Base-by-base conservation (phyloP, 2,888 invertebrate species). In the Pantelozetes paolii region DNA sequence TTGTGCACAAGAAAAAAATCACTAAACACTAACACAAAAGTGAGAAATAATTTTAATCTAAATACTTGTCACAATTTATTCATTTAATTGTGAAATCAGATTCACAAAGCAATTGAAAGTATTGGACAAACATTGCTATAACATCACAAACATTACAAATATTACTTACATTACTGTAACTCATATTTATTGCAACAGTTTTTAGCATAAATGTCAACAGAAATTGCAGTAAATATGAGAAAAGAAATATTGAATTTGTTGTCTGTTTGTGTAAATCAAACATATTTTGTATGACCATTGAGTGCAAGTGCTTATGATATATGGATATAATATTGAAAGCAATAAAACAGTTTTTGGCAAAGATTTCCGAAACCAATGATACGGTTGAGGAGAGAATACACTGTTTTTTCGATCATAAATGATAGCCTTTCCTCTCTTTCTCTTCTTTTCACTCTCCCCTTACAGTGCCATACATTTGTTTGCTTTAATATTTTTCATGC, bases 331-430 rank as follows among this genome's bases (percentile, higher is more conserved):
- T 28, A 57, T 28, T 54, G 23, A 54, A 54, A 36, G 45, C 45
- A 45, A 45, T 45, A 45, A 45, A 57, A 57, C 57, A 57, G 57
- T 57, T 54, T 48, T 54, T 57, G 57, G 23, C 28, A 13, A 57
- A 57, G 57, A 57, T 57, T 64, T 64, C 64, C 64, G 36, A 64
- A 64, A 64, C 64, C 64, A 40, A 64, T 64, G 64, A 62, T 62
- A 32, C 28, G 36, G 11, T 62, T 62, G 32, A 32, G 40, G 15
- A 28, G 57, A 57, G 57, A 57, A 28, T 57, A 18, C 28, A 28
- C 28, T 26, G 30, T 40, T 64, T 64, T 64, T 64, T n/a, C n/a
- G 64, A 36, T 64, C 64, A 64, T 40, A 64, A 64, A 36, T 64
- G 62, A 62, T 64, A 64, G 64, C 36, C 18, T 32, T 64, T 64